A percentile compares a stretch with the other conserved stretches of the same genome.
These are phyloP conservation scores for Enteromius unitaeniatus DNA, from an alignment of 2,797 vertebrate species.

Conservation along the genomic window DNA sequence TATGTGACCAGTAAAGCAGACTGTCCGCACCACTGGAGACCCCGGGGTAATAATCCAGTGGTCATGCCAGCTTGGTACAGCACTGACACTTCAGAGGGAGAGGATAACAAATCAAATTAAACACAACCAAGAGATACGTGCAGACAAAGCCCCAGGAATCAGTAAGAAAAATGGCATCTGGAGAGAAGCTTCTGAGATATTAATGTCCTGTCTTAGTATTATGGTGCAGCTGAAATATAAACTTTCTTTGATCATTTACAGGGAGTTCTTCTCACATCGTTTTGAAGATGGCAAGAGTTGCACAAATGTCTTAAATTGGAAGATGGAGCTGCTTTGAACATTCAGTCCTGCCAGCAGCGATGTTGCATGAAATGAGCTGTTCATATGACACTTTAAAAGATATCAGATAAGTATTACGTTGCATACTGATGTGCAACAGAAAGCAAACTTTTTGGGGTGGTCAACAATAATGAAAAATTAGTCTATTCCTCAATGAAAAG, in stretches of 20 bases:
- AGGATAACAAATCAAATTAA: conserved; percentile 58
- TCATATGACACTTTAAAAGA: neutral
- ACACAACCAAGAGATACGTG: conserved; percentile 45
- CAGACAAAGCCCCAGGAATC: conserved; percentile 30
- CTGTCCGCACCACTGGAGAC: conserved; percentile 69
- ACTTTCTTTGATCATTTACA: conserved; percentile 41
- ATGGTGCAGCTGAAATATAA: conserved; percentile 45
- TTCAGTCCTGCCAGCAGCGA: conserved; percentile 9
- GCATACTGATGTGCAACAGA: neutral
- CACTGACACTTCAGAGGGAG: conserved; percentile 65
- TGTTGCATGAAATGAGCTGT: conserved; percentile 8
- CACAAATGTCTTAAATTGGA: conserved; percentile 6
- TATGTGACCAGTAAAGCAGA: conserved; percentile 65
- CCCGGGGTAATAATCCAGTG: conserved; percentile 69
- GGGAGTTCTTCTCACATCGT: conserved; percentile 25
- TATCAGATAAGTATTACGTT: neutral
- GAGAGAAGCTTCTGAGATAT: conserved; percentile 44
- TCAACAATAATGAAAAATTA: neutral
- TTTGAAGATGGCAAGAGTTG: conserved; percentile 35
- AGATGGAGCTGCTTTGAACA: conserved; percentile 29
- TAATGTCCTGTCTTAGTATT: conserved; percentile 32
- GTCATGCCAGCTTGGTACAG: conserved; percentile 68
- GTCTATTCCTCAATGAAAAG: neutral
- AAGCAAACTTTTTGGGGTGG: neutral
- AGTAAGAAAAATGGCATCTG: conserved; percentile 32